A percentile compares a stretch with the other conserved stretches of the same genome.
Conservation (phyloP, 1,140 invertebrate genomes). For the Danaus melanippus region DNA sequence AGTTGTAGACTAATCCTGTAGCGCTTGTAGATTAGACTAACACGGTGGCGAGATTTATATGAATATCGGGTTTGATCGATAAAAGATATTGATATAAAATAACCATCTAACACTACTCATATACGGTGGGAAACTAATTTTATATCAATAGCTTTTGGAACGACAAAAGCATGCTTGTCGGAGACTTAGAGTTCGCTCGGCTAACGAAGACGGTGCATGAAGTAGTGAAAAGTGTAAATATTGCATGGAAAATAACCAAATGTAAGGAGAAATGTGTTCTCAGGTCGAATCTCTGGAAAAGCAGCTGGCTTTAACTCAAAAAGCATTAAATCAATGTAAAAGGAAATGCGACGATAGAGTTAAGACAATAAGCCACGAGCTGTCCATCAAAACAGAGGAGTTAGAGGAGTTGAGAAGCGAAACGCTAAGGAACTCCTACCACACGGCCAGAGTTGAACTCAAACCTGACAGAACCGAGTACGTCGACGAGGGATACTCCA, state of each 20-base stretch:
- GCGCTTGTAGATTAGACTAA: too few species aligned
- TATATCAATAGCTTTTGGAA: constrained; percentile 17
- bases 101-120: too few species aligned
- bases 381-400: constrained; percentile 68
- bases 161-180: constrained; percentile 32
- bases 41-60: too few species aligned
- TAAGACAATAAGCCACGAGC: constrained; percentile 64
- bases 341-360: constrained; percentile 65
- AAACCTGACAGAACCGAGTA: constrained; percentile 61
- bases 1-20: too few species aligned
- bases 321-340: constrained; percentile 60
- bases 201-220: constrained; percentile 47
- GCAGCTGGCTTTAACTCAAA: constrained; percentile 62
- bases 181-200: constrained; percentile 15
- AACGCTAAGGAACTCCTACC: constrained; percentile 53
- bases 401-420: constrained; percentile 62
- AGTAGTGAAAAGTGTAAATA: constrained; percentile 41
- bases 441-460: constrained; percentile 52
- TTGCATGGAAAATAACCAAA: constrained; percentile 43
- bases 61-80: too few species aligned
- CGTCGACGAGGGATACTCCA: constrained; percentile 56
- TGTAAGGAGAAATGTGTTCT: constrained; percentile 63
- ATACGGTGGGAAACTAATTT: neutral
- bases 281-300: constrained; percentile 72
- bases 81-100: too few species aligned